Conservation (phyloP, 1,140 invertebrate genomes). For the Caenorhabditis brenneri region DNA sequence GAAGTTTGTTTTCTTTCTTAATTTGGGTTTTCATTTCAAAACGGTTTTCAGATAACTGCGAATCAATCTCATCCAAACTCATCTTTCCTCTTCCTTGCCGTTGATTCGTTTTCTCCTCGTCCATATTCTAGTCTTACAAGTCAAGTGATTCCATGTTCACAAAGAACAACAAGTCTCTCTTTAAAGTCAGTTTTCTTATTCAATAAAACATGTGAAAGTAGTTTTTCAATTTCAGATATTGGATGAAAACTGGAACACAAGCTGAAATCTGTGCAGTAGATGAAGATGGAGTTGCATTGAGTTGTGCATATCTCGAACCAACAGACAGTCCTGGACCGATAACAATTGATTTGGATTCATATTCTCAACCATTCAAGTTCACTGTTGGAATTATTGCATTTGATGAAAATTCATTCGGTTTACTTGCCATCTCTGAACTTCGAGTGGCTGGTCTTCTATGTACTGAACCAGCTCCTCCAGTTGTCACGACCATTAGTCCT, state of each 20-base stretch:
- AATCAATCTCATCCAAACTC: conserved; percentile 25
- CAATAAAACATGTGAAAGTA: neutral
- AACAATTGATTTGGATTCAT: conserved; percentile 54
- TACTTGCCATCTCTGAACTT: conserved; percentile 51
- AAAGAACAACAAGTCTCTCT: conserved; percentile 46
- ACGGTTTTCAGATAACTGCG: conserved; percentile 17
- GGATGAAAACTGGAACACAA: conserved; percentile 58
- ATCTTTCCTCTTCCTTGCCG: conserved; percentile 52
- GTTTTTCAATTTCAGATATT: conserved; percentile 55
- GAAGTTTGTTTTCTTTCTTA: neutral
- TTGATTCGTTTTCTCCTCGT: conserved; percentile 52
- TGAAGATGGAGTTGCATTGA: conserved; percentile 50
- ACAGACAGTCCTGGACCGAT: conserved; percentile 54
- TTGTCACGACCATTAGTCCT: conserved; percentile 52
- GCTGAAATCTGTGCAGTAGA: conserved; percentile 55
- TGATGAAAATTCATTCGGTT: conserved; percentile 44
- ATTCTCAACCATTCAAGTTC: conserved; percentile 56
- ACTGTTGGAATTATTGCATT: conserved; percentile 57
- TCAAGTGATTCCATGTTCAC: conserved; percentile 55
- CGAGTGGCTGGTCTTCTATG: conserved; percentile 48
- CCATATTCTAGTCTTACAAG: conserved; percentile 51
- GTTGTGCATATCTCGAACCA: conserved; percentile 57
- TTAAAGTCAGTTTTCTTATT: conserved; percentile 43
- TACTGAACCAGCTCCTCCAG: conserved; percentile 49
- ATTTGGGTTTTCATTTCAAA: neutral